Evolutionary conservation across 2,888 invertebrate species (phyloP), one percentile per base, ranked within the genome.

Genomic region (Amiota minor): DNA sequence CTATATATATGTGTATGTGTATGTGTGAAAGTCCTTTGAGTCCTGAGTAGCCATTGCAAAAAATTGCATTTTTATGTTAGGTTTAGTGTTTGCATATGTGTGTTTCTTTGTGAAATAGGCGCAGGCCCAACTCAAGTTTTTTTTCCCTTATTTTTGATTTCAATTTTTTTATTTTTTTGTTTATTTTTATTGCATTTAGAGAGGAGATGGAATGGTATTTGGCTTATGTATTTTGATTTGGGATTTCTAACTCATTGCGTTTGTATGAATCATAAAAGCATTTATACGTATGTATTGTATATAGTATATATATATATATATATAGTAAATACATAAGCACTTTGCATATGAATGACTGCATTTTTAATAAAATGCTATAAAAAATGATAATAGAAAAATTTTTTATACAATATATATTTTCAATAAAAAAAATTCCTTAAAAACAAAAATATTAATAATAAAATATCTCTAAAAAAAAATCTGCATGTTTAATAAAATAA

Each of bases 161-260:
- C 1, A 10, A 6, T 23, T n/a, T 18, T 20, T 20, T 59, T 1
- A 18, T 20, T 59, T n/a, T 59, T 59, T 56, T 56, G 18, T 18
- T 16, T 16, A 45, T 35, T 62, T 62, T n/a, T 8, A 61, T 62
- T 3, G 45, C 62, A 62, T 62, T 62, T 62, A 45, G 62, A 35
- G 62, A 14, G n/a, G 62, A 23, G 14, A 3, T 2, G 12, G 53
- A 12, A 10, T 35, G 62, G 45, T 62, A 12, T 62, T 62, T 23
- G 59, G 59, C 20, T 59, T 59, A 59, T 64, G 45, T 47, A 69
- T n/a, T 35, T 67, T 18, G n/a, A 23, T 69, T 69, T 69, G 10
- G 53, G 12, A 10, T 23, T 53, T 55, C 53, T 55, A 69, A 69
- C 50, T 69, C 55, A 23, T 53, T 53, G 69, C 45, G 23, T 67